Percentiles rank a stretch among this genome's conserved stretches.
Conservation (phyloP, 92 coral and sea anemone genomes). For the Porites cylindrica region DNA sequence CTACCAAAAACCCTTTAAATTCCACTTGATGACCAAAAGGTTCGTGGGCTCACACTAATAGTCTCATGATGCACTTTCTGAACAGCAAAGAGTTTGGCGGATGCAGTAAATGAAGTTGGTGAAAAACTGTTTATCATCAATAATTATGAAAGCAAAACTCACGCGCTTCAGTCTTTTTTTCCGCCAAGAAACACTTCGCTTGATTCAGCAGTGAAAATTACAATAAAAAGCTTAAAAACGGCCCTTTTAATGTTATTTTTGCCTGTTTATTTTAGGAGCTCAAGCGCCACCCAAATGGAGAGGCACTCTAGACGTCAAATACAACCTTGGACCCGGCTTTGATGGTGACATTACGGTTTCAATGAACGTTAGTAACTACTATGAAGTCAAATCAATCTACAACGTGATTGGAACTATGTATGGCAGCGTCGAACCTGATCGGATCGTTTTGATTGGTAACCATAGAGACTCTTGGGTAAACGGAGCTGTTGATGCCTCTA, state of each 20-base stretch:
- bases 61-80: too few species aligned
- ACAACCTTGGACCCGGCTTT: constrained; percentile 80
- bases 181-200: too few species aligned
- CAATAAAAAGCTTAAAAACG: background rate
- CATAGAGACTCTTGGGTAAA: constrained; percentile 92
- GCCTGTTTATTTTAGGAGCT: constrained; percentile 43
- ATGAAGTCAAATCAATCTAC: constrained; percentile 68
- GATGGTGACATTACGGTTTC: constrained; percentile 50
- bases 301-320: constrained; percentile 64
- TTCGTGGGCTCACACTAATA: too few species aligned
- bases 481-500: constrained; percentile 90
- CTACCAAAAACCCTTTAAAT: too few species aligned
- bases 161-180: too few species aligned
- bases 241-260: background rate
- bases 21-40: too few species aligned
- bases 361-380: constrained; percentile 73
- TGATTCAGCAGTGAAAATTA: too few species aligned
- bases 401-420: constrained; percentile 95
- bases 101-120: too few species aligned
- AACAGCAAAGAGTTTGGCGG: too few species aligned
- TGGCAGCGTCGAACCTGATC: constrained; percentile 94
- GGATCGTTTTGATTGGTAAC: constrained; percentile 90
- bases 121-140: too few species aligned
- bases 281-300: constrained; percentile 77
- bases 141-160: too few species aligned